These are phyloP conservation scores for Aspidiotus destructor DNA, from an alignment of 2,888 invertebrate species.

Conservation along the genomic window DNA sequence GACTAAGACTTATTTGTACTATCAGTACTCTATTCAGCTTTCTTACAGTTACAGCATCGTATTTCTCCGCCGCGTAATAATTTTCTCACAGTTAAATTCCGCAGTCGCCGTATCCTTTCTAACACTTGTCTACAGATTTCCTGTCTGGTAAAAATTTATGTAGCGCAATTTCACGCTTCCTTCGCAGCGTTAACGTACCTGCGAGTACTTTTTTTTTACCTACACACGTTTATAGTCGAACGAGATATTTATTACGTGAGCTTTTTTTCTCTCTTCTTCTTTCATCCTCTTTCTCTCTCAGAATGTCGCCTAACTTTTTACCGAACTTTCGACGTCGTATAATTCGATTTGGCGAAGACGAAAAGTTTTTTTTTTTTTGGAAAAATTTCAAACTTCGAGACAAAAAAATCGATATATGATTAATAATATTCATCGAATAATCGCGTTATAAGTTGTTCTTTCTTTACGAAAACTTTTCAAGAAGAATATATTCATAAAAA, in stretches of 20 bases:
- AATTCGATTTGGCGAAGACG: slow-evolving; percentile 1
- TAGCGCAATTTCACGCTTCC: no score
- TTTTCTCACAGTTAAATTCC: no score
- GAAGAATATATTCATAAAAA: no score
- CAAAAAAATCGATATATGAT: slow-evolving; percentile 4
- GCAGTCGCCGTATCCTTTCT: no score
- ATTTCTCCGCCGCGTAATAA: no score
- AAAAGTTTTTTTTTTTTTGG: background rate
- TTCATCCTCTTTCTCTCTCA: background rate
- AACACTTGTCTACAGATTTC: no score
- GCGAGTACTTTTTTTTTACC: background rate
- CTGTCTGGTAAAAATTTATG: no score
- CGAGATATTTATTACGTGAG: background rate
- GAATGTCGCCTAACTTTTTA: background rate
- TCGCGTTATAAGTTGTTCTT: background rate
- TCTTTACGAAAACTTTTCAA: no score
- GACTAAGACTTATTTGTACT: no score
- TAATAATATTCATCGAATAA: background rate
- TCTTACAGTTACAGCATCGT: no score
- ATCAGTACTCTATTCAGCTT: no score
- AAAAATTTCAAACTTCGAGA: background rate
- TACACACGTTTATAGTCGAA: background rate
- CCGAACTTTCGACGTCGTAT: background rate
- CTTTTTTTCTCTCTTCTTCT: background rate
- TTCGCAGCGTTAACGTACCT: background rate